Evolutionary conservation across 2,888 invertebrate species (phyloP).

Genomic region (Philopedon plagiatum): DNA sequence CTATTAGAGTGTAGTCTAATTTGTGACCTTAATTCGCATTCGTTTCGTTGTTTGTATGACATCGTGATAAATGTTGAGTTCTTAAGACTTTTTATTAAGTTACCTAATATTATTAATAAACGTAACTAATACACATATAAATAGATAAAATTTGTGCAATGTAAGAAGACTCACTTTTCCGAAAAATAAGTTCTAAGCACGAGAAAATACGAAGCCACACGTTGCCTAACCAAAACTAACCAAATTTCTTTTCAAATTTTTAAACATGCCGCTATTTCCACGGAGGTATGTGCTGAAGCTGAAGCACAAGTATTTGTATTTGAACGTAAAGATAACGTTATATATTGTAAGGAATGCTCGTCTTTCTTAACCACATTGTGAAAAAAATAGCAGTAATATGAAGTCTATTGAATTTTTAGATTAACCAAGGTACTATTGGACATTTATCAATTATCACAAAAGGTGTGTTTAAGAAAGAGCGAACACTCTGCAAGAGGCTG

Average conservation of each 20-base stretch:
- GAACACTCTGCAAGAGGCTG: conserved; percentile 8
- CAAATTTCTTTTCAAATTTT: not conserved
- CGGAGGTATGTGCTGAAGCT: conserved; percentile 18
- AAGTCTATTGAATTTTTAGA: not conserved
- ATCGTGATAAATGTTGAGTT: too few species aligned
- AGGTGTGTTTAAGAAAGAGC: not conserved
- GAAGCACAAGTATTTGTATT: conserved; percentile 29
- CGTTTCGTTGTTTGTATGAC: too few species aligned
- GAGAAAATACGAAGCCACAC: not conserved
- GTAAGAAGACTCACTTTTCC: too few species aligned
- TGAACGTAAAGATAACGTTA: conserved; percentile 5
- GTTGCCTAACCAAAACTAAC: not conserved
- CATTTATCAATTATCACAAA: too few species aligned
- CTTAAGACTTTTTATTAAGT: too few species aligned
- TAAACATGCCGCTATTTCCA: conserved; percentile 20
- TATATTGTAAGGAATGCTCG: not conserved
- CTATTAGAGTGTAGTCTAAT: too few species aligned
- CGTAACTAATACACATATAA: too few species aligned
- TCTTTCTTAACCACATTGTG: not conserved
- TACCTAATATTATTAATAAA: too few species aligned
- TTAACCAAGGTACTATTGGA: too few species aligned
- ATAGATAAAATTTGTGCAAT: too few species aligned
- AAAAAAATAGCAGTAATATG: not conserved
- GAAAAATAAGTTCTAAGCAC: too few species aligned
- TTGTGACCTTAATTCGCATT: too few species aligned